Evolutionary conservation across 2,797 vertebrate species (phyloP).

Genomic region (Propithecus perrieri): DNA sequence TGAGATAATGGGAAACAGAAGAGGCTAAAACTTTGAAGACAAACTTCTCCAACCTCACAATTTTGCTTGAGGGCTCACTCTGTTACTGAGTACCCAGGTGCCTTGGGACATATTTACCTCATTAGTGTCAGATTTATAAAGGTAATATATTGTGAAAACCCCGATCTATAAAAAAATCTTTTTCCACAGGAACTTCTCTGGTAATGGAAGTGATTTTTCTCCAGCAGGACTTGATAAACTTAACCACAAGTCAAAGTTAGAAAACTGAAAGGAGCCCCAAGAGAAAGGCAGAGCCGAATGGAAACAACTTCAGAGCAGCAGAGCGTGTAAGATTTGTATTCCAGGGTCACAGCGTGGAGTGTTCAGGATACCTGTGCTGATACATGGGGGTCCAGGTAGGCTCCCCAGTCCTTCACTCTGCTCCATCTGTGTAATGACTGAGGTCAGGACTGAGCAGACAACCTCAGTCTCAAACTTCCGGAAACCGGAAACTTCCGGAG

Average conservation of each 20-base stretch:
- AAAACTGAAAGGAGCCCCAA: background rate
- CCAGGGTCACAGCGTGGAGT: background rate
- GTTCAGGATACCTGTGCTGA: background rate
- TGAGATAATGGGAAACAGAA: constrained; percentile 14
- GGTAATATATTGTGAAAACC: constrained; percentile 34
- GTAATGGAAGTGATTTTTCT: constrained; percentile 53
- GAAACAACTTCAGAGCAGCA: background rate
- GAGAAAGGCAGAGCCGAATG: background rate
- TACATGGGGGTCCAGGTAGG: background rate
- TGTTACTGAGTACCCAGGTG: background rate
- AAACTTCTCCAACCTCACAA: background rate
- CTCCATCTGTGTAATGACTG: background rate
- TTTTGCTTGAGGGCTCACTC: background rate
- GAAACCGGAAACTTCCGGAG: too few relatives aligned
- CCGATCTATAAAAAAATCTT: constrained; percentile 5
- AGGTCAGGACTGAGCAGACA: background rate
- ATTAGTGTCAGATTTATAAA: constrained; percentile 47
- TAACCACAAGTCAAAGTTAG: background rate
- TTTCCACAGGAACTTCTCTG: constrained; percentile 31
- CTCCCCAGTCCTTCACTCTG: background rate
- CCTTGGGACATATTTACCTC: constrained; percentile 19
- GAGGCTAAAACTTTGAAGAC: constrained; percentile 23
- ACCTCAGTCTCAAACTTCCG: background rate
- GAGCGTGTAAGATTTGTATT: background rate
- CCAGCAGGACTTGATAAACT: background rate